Base-by-base conservation (phyloP, 2,797 vertebrate genomes). In the Pterois miles region DNA sequence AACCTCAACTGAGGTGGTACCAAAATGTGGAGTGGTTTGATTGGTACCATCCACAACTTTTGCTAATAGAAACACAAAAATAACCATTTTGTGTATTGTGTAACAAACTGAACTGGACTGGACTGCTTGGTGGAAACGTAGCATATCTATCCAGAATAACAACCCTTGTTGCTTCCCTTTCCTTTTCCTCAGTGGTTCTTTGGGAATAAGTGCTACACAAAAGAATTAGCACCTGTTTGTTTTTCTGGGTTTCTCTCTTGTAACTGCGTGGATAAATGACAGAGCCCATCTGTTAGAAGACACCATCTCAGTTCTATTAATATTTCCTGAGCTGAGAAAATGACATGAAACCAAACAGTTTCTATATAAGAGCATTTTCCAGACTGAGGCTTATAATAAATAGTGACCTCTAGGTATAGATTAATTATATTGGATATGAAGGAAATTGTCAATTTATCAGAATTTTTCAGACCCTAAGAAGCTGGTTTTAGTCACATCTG, bases 171-270 rank as follows among this genome's bases (percentile, higher is more conserved):
- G 10, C 31, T 69, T 5, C 12, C 20, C 33, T 33, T 67, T 16
- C 4, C 11, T 8, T 58, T 67, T 59, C 4, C 31, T 57, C 33
- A 3, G 14, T 31, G 54, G 77, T 76, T 74, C 57, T 50, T 65
- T 29, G 22, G 31, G 38, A 86, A 74, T 56, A 78, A 43, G 27
- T 59, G 25, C 54, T 11, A 25, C 36, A 52, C 25, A 65, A 66
- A 74, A 29, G 29, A 57, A 69, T 72, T 60, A 74, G 67, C 67
- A 76, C 58, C 58, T 79, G 34, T 75, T 58, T 62, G 40, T 59
- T 76, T 80, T 23, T n/a, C n/a, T n/a, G n/a, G n/a, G 8, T 77
- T 48, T 74, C 60, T 67, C 56, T 70, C 29, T 23, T 2, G 31
- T 18, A 22, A 64, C 16, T 65, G 16, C 38, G 16, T 59, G 36